These are phyloP conservation scores for Etheostoma perlongum DNA, from an alignment of 2,797 vertebrate genomes.

Conservation along the genomic window DNA sequence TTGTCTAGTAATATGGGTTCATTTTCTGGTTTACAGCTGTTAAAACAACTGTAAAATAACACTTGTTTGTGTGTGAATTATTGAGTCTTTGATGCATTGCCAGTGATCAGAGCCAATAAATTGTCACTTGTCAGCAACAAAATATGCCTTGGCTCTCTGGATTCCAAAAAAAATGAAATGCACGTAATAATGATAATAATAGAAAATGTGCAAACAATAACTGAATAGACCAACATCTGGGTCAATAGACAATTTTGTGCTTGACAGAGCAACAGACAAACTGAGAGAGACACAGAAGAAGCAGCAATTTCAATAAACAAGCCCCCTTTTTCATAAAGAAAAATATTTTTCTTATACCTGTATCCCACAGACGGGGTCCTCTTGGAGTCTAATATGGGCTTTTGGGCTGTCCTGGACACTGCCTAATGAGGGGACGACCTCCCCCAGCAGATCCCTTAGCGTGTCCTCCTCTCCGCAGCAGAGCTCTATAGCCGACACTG, in stretches of 20 bases:
- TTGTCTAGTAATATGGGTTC: neutral
- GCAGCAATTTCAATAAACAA: neutral
- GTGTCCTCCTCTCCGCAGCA: constrained; percentile 96
- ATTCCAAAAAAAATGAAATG: constrained; percentile 7
- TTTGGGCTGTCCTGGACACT: constrained; percentile 91
- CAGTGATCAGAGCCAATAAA: constrained; percentile 19
- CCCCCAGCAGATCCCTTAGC: constrained; percentile 93
- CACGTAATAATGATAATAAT: neutral
- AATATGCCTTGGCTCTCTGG: neutral
- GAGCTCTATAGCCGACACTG: constrained; percentile 96
- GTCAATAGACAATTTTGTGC: neutral
- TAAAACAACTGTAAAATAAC: constrained; percentile 29
- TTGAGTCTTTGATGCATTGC: constrained; percentile 2
- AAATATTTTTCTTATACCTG: constrained; percentile 85
- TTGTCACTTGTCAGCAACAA: neutral
- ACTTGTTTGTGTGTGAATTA: constrained; percentile 5
- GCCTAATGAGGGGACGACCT: constrained; percentile 87
- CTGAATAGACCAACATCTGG: neutral
- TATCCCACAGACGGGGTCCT: constrained; percentile 94
- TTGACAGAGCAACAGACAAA: neutral
- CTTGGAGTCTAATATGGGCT: constrained; percentile 91
- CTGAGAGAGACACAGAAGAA: neutral
- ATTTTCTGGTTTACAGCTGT: neutral
- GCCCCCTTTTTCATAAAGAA: neutral
- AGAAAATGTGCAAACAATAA: neutral